Evolutionary conservation across 2,888 invertebrate genomes (phyloP).

Genomic region (Abrostola triplasia): DNA sequence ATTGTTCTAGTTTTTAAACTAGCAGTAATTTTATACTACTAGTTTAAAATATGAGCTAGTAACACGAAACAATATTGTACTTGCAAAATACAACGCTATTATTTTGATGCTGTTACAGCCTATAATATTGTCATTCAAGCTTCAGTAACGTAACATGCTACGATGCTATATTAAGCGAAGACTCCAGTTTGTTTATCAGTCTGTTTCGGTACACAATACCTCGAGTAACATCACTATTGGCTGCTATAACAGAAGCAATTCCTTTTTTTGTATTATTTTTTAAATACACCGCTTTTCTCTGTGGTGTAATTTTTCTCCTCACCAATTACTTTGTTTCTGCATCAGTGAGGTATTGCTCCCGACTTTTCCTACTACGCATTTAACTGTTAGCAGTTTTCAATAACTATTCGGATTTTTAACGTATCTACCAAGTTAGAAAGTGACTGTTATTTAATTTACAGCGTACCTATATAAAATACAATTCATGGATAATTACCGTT

Average conservation of each 20-base stretch:
- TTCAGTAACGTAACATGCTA: no score
- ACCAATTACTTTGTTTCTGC: conserved; percentile 79
- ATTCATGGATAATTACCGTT: no score
- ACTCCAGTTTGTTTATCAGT: background rate
- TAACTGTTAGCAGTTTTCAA: conserved; percentile 64
- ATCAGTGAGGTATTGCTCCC: conserved; percentile 67
- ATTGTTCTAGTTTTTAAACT: background rate
- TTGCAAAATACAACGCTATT: no score
- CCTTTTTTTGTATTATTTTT: conserved; percentile 68
- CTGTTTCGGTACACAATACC: background rate
- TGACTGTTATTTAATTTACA: no score
- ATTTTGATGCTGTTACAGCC: no score
- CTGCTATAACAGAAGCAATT: conserved; percentile 69
- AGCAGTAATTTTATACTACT: background rate
- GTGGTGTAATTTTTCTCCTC: conserved; percentile 76
- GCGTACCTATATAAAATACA: no score
- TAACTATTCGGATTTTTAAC: conserved; percentile 55
- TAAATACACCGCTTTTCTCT: conserved; percentile 69
- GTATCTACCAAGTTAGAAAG: background rate
- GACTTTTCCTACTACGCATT: conserved; percentile 54
- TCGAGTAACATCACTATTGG: conserved; percentile 5
- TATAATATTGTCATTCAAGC: no score
- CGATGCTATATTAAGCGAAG: background rate
- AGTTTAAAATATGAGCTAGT: no score
- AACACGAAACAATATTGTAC: no score